phyloP scores from a whole-genome alignment of 2,888 invertebrate genomes.

The Ichneumon xanthorius region DNA sequence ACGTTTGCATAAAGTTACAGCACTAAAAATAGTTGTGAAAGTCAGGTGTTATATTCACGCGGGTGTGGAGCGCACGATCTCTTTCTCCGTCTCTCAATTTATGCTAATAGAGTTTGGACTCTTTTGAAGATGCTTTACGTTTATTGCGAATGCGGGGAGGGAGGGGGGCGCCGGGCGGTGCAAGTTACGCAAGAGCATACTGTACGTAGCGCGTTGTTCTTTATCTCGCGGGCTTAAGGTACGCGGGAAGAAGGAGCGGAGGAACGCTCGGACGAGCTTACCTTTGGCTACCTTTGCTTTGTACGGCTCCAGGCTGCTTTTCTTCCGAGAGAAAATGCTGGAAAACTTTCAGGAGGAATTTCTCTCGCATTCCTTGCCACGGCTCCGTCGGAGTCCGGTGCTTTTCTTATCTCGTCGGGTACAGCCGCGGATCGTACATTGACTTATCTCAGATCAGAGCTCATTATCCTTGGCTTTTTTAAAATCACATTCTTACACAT shows the following conservation, averaged over 20 bases:
- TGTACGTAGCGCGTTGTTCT: constrained; percentile 33
- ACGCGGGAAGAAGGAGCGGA: not conserved
- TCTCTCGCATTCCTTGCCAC: not conserved
- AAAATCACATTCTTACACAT: not conserved
- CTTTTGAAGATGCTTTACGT: constrained; percentile 74
- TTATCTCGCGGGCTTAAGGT: constrained; percentile 10
- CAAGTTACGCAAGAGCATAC: constrained; percentile 29
- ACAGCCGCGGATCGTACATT: not conserved
- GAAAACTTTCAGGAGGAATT: not conserved
- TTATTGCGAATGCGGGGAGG: constrained; percentile 67
- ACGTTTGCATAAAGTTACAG: constrained; percentile 77
- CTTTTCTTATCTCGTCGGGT: not conserved
- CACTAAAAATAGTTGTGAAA: constrained; percentile 81
- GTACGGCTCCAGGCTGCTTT: constrained; percentile 9
- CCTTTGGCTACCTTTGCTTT: constrained; percentile 34
- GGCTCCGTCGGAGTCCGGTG: not conserved
- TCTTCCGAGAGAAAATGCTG: not conserved
- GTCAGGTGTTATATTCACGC: constrained; percentile 79
- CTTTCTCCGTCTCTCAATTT: constrained; percentile 75
- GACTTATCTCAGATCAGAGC: not conserved
- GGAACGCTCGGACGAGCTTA: constrained; percentile 34
- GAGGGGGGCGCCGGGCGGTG: not conserved
- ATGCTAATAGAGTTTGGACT: constrained; percentile 79
- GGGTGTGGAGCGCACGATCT: constrained; percentile 17
- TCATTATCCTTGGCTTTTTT: not conserved